phyloP scores from a whole-genome alignment of 2,888 invertebrate genomes.

The Acheta domesticus region DNA sequence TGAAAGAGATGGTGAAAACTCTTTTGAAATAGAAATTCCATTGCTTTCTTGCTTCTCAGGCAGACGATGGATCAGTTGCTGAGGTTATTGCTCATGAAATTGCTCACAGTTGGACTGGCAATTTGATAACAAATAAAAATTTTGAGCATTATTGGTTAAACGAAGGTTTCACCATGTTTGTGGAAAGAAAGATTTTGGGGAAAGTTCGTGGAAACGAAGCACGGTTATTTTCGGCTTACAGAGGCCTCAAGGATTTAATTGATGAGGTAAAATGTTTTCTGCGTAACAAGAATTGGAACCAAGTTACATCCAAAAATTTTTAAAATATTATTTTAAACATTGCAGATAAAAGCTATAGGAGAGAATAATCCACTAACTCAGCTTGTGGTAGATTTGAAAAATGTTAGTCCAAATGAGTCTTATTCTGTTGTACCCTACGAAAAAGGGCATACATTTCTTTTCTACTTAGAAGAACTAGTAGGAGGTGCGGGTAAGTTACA shows the following conservation, averaged over 20 bases:
- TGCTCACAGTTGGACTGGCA: slow-evolving; percentile 93
- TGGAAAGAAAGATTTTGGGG: slow-evolving; percentile 81
- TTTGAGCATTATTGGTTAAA: slow-evolving; percentile 98
- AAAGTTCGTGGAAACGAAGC: slow-evolving; percentile 62
- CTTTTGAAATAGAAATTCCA: too few relatives aligned
- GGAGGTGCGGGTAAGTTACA: slow-evolving; percentile 69
- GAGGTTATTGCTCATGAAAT: slow-evolving; percentile 94
- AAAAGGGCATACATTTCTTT: slow-evolving; percentile 85
- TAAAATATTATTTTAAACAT: not conserved
- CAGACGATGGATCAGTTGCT: slow-evolving; percentile 86
- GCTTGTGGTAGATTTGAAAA: slow-evolving; percentile 72
- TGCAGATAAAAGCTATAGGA: slow-evolving; percentile 57
- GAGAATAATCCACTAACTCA: slow-evolving; percentile 66
- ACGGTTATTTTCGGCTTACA: slow-evolving; percentile 76
- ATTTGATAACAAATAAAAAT: slow-evolving; percentile 87
- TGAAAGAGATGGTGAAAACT: too few relatives aligned
- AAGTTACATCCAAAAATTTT: not conserved
- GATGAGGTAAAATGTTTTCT: slow-evolving; percentile 61
- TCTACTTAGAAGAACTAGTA: slow-evolving; percentile 76
- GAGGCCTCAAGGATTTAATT: slow-evolving; percentile 70
- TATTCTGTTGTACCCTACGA: slow-evolving; percentile 89
- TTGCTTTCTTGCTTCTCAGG: slow-evolving; percentile 51
- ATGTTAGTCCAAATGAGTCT: slow-evolving; percentile 87
- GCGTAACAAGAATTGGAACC: too few relatives aligned
- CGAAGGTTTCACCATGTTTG: slow-evolving; percentile 90